Percentiles rank a stretch among this genome's conserved stretches.
These are phyloP conservation scores for Palaemon carinicauda DNA, from an alignment of 1,140 invertebrate species.

Conservation along the genomic window DNA sequence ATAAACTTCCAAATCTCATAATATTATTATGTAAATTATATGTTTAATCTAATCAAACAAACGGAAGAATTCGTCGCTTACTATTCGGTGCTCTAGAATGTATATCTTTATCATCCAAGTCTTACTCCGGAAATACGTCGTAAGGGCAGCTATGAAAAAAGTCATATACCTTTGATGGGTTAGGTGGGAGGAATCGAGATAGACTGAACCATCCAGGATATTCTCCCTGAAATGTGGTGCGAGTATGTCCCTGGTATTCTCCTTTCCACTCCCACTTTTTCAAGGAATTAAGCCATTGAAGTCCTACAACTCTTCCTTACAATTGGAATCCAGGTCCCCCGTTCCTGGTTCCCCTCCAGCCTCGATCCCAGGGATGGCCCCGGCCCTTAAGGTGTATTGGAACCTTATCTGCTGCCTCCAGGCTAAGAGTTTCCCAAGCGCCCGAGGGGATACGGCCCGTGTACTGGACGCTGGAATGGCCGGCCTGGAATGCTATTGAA, in stretches of 20 bases:
- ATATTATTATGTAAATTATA: no score
- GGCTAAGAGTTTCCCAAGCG: conserved; percentile 2
- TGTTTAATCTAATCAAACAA: no score
- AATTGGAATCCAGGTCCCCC: not conserved
- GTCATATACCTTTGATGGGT: not conserved
- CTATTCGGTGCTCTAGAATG: not conserved
- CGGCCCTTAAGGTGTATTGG: conserved; percentile 36
- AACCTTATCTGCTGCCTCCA: conserved; percentile 37
- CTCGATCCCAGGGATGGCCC: not conserved
- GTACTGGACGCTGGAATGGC: not conserved
- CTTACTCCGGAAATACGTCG: not conserved
- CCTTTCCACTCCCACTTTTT: not conserved
- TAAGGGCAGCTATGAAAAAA: not conserved
- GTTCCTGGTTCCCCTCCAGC: not conserved
- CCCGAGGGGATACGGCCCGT: not conserved
- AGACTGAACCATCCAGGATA: no score
- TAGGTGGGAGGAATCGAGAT: no score
- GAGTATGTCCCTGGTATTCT: not conserved
- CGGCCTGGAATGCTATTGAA: conserved; percentile 18
- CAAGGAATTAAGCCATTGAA: conserved; percentile 37
- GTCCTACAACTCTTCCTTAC: conserved; percentile 37
- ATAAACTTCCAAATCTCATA: no score
- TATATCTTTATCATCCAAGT: not conserved
- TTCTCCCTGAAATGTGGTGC: no score
- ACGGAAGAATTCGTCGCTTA: no score